Base-by-base conservation (phyloP, 2,888 invertebrate genomes). In the Chrysomela aeneicollis region DNA sequence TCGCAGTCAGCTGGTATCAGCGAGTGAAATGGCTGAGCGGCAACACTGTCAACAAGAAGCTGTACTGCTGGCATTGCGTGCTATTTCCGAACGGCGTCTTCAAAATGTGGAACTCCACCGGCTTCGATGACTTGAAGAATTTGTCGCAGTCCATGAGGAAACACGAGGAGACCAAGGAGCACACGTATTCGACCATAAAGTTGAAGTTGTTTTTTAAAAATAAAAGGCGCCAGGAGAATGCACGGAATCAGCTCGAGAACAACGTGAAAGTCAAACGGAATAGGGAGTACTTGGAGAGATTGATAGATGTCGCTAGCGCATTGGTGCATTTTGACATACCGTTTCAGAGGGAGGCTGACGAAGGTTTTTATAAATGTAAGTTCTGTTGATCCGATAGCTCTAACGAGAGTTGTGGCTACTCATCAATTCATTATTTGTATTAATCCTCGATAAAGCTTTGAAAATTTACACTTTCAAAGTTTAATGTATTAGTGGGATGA, bases 151-250 rank as follows among this genome's bases (percentile, higher is more conserved):
- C 61, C 30, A 49, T 61, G 21, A 64, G 52, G 49, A 64, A 64
- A 26, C 64, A 64, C 37, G 64, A 64, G 57, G 64, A 64, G 32
- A 54, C 52, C 51, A 60, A 57, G 15, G 64, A 64, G 49, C 64
- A 64, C 26, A 58, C 61, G 12, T 64, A 64, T 52, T 57, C 64
- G 6, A 64, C 64, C 1, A 55, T 64, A 10, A 64, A 64, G 26
- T 57, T 64, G 52, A 61, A 61, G 35, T 46, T 64, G 42, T 35
- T 64, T 50, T 21, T 46, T 46, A 61, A 61, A 30, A 57, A 35
- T 1, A 52, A 61, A 18, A 59, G 52, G 30, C 17, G 15, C 17
- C 22, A 8, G 3, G 55, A 51, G 5, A n/a, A 26, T 4, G 50
- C 10, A 8, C 22, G 26, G 9, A 32, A 57, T 2, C 52, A 60